A percentile compares a stretch with the other conserved stretches of the same genome.
Conservation (phyloP, 1,140 invertebrate genomes). For the Caenorhabditis latens region DNA sequence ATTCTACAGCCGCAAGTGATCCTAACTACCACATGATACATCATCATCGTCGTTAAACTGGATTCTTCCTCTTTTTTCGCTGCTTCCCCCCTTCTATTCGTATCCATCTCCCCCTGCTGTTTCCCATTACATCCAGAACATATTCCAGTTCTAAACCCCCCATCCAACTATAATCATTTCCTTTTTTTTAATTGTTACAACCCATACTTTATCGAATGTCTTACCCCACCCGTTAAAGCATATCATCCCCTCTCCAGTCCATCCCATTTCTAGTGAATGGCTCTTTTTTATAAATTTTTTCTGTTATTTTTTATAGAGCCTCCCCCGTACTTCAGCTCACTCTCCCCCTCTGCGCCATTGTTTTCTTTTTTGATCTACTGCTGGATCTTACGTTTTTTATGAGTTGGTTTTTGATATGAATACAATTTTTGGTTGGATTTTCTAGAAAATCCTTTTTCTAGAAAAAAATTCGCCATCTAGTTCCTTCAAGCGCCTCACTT, state of each 20-base stretch:
- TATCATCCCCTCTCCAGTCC: too few relatives aligned
- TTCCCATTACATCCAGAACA: constrained; percentile 32
- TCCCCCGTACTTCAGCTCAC: background rate
- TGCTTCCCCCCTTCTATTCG: too few relatives aligned
- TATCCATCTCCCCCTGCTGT: background rate
- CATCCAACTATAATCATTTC: too few relatives aligned
- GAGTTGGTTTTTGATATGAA: background rate
- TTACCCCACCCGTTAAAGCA: too few relatives aligned
- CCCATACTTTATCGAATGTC: too few relatives aligned
- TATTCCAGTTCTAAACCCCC: background rate
- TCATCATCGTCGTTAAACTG: background rate
- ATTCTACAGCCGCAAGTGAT: background rate
- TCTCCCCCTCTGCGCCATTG: background rate
- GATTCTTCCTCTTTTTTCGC: background rate
- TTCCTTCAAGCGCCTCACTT: too few relatives aligned
- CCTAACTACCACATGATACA: background rate
- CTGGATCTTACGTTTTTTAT: too few relatives aligned
- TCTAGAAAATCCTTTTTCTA: background rate
- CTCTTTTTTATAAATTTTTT: background rate
- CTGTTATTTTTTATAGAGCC: background rate
- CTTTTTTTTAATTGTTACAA: too few relatives aligned
- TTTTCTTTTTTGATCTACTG: background rate
- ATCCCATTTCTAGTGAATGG: too few relatives aligned
- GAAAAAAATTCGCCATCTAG: too few relatives aligned
- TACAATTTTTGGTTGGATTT: background rate